These are phyloP conservation scores for Eulemur albifrons DNA, from an alignment of 2,797 vertebrate genomes.

Conservation along the genomic window DNA sequence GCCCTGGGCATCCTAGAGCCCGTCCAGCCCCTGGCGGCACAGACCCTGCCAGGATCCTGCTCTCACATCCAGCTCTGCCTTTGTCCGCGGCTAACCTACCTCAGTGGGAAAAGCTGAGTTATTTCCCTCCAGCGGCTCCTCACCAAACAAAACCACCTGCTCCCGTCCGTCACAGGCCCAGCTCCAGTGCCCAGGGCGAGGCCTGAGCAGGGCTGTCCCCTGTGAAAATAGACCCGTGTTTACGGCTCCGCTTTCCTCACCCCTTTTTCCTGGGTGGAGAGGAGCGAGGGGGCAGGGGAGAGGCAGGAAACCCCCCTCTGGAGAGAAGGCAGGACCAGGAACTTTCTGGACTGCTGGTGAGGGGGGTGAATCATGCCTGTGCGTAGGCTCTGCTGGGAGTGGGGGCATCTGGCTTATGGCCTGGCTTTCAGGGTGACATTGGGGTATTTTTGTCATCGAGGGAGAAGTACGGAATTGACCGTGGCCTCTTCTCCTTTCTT, in stretches of 20 bases:
- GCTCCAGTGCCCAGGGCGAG: constrained; percentile 15
- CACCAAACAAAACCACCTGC: constrained; percentile 83
- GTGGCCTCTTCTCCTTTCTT: neutral
- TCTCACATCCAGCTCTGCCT: constrained; percentile 37
- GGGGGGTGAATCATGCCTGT: neutral
- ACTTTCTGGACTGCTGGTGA: neutral
- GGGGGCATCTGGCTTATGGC: neutral
- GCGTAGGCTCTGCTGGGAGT: neutral
- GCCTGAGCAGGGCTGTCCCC: constrained; percentile 43
- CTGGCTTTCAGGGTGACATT: neutral
- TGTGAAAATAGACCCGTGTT: constrained; percentile 78
- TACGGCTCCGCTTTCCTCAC: constrained; percentile 39
- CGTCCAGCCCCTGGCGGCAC: neutral
- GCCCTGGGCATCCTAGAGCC: neutral
- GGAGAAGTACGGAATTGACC: neutral
- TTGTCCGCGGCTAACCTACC: constrained; percentile 68
- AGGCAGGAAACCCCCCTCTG: neutral
- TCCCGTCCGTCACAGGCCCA: constrained; percentile 77
- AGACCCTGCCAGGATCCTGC: constrained; percentile 6
- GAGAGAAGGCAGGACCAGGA: neutral
- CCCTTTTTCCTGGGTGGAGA: constrained; percentile 24
- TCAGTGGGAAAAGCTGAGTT: constrained; percentile 74
- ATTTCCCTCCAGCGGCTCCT: constrained; percentile 42
- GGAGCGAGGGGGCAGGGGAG: neutral
- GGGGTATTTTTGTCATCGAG: neutral